phyloP scores from a whole-genome alignment of 2,797 vertebrate genomes.

The Zalophus californianus region DNA sequence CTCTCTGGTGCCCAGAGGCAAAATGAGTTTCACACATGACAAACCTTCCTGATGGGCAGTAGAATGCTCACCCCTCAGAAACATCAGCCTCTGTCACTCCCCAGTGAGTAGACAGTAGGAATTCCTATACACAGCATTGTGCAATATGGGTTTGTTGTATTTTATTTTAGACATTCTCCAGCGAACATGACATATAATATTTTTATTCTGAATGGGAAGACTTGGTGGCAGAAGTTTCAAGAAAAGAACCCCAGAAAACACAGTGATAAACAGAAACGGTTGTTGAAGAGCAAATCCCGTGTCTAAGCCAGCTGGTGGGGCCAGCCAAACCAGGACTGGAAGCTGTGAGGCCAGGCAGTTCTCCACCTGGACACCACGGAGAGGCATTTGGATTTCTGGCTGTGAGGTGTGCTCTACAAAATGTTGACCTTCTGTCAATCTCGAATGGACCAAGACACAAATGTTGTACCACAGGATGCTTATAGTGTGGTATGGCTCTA shows the following conservation, averaged over 20 bases:
- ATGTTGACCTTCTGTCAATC: background rate
- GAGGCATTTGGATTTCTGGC: background rate
- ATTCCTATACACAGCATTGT: background rate
- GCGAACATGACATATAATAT: slow-evolving; percentile 47
- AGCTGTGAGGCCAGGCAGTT: fast-evolving
- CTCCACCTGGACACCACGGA: background rate
- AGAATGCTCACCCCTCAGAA: background rate
- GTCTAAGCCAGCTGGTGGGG: background rate
- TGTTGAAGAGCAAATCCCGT: background rate
- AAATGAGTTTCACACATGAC: background rate
- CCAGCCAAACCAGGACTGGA: background rate
- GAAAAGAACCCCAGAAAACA: background rate
- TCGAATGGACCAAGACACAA: background rate
- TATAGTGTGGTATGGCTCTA: background rate
- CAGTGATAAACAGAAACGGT: background rate
- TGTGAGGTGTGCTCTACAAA: background rate
- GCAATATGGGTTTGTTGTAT: background rate
- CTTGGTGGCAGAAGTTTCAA: slow-evolving; percentile 65
- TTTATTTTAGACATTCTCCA: slow-evolving; percentile 13
- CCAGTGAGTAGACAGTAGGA: fast-evolving
- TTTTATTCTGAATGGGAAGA: slow-evolving; percentile 59
- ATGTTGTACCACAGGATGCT: background rate
- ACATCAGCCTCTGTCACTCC: fast-evolving
- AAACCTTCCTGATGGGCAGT: background rate
- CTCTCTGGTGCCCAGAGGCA: background rate